These are phyloP conservation scores for Drosophila ambigua DNA, from an alignment of 1,140 invertebrate genomes.

Conservation along the genomic window DNA sequence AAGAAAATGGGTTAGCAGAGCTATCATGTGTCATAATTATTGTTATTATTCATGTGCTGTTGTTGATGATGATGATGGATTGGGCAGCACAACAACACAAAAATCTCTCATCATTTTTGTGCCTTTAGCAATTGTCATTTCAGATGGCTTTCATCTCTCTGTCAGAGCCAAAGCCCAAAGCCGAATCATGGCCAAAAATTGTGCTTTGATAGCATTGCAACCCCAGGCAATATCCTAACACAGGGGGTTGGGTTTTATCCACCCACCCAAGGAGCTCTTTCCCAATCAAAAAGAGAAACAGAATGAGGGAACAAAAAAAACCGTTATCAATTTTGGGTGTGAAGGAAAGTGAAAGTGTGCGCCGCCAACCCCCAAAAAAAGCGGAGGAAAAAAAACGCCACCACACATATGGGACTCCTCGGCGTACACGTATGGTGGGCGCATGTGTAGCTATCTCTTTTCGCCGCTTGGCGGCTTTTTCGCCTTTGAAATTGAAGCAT, in stretches of 20 bases:
- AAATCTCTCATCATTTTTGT: slow-evolving; percentile 23
- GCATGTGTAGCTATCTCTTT: slow-evolving; percentile 36
- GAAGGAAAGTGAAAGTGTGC: slow-evolving; percentile 75
- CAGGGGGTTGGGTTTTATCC: background rate
- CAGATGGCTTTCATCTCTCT: slow-evolving; percentile 48
- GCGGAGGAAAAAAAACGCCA: slow-evolving; percentile 16
- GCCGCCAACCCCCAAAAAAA: slow-evolving; percentile 56
- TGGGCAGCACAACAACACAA: background rate
- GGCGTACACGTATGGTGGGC: slow-evolving; percentile 26
- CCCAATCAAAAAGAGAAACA: slow-evolving; percentile 65
- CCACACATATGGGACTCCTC: slow-evolving; percentile 19
- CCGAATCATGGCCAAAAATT: slow-evolving; percentile 70
- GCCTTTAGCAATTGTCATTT: slow-evolving; percentile 45
- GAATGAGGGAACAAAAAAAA: slow-evolving; percentile 8
- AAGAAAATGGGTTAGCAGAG: slow-evolving; percentile 37
- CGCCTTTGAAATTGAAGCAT: slow-evolving; percentile 78
- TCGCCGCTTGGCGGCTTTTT: slow-evolving; percentile 54
- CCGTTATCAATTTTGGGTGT: slow-evolving; percentile 56
- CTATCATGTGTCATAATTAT: slow-evolving; percentile 5
- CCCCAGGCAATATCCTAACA: slow-evolving; percentile 55
- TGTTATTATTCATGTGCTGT: no score
- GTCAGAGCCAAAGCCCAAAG: slow-evolving; percentile 19
- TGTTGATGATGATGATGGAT: no score
- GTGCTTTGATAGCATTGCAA: slow-evolving; percentile 56
- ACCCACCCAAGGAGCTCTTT: background rate